These are phyloP conservation scores for Pao palembangensis DNA, from an alignment of 2,113 vertebrate genomes.

Conservation along the genomic window DNA sequence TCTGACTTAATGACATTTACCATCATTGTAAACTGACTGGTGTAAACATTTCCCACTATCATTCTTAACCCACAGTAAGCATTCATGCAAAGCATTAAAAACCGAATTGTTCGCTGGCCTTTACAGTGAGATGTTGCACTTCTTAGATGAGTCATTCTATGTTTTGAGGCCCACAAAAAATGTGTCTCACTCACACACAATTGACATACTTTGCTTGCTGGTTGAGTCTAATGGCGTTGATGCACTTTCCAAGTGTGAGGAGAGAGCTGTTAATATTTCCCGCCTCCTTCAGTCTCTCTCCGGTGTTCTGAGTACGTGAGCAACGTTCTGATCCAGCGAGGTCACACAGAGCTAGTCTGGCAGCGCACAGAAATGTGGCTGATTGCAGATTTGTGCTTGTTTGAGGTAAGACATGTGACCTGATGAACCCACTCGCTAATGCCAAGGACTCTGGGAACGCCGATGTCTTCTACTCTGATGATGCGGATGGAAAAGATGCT, in stretches of 20 bases:
- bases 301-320: conserved; percentile 87
- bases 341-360: conserved; percentile 87
- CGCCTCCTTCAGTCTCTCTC: conserved; percentile 90
- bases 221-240: conserved; percentile 83
- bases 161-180: too few relatives aligned
- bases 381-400: not conserved
- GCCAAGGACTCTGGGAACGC: conserved; percentile 74
- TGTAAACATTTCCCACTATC: too few relatives aligned
- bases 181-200: not conserved
- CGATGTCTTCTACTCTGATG: conserved; percentile 80
- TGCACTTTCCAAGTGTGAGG: conserved; percentile 89
- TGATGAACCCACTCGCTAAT: conserved; percentile 87
- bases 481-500: conserved; percentile 91
- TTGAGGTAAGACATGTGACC: not conserved
- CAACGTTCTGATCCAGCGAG: conserved; percentile 94
- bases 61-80: not conserved
- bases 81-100: not conserved
- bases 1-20: too few relatives aligned
- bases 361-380: not conserved
- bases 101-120: too few relatives aligned
- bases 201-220: conserved; percentile 86
- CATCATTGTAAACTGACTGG: too few relatives aligned
- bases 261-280: conserved; percentile 94
- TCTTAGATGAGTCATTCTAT: too few relatives aligned
- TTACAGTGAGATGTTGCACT: too few relatives aligned